Evolutionary conservation across 2,797 vertebrate species (phyloP), one percentile per base, ranked within the genome.

Genomic region (Odontamblyopus rebecca): DNA sequence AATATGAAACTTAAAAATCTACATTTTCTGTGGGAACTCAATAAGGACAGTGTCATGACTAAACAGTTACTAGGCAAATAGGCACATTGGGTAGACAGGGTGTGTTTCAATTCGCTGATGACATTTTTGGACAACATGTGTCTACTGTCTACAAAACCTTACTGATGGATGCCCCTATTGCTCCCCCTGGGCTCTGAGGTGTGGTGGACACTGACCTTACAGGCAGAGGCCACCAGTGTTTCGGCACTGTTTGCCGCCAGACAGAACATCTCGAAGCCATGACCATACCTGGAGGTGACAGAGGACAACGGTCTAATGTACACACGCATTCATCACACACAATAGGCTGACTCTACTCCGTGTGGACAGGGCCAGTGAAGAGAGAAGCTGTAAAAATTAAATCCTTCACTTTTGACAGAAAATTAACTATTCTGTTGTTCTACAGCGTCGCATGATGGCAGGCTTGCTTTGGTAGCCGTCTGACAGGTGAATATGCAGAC

Each of bases 211-310:
- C 88, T 95, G 72, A 99, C 98, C 97, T 99, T 99, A 88, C 97
- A 98, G 0, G 97, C 96, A 23, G 98, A 99, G 54, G 97, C 97
- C 82, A 99, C 90, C 75, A 97, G 35, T 18, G 94, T 95, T 83
- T 88, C 92, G 50, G 89, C 83, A 74, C 85, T 90, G 88, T 97
- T 97, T 75, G 96, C 96, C 19, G 96, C 93, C 67, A 99, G 93
- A 89, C 95, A 97, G 93, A 97, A 98, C 89, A 97, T 95, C 93
- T 99, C 98, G 84, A 97, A 98, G 78, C 98, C 97, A n/a, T 99
- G 98, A 73, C 98, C 98, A 7, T 99, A 99, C 81, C 98, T 99
- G 90, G 70, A 85, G 89, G 71, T 73, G 77, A 89, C 12, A 72
- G 62, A 69, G 56, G 26, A 72, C 59, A 56, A 53, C 7, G 8